Evolutionary conservation across 2,113 vertebrate species (phyloP).

Genomic region (Mus musculus): GRCm39 chr3:100487001-100487500

Average conservation of each 20-base stretch:
- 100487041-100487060: too few species aligned
- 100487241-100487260: neutral
- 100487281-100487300: neutral
- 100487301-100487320: neutral
- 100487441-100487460: neutral
- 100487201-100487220: conserved; percentile 32
- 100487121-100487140: conserved; percentile 50
- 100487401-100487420: neutral
- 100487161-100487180: neutral
- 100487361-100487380: neutral
- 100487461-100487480: neutral
- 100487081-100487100: too few species aligned
- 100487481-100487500: neutral
- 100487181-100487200: conserved; percentile 21
- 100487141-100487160: neutral
- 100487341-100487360: neutral
- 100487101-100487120: conserved; percentile 20
- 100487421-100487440: neutral
- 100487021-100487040: too few species aligned
- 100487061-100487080: too few species aligned
- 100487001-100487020: too few species aligned
- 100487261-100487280: conserved; percentile 1
- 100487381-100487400: neutral
- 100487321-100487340: neutral
- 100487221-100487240: conserved; percentile 26